Percentiles rank a stretch among this genome's conserved stretches.
Conservation (phyloP, 2,113 vertebrate genomes). For the Bucco capensis region DNA sequence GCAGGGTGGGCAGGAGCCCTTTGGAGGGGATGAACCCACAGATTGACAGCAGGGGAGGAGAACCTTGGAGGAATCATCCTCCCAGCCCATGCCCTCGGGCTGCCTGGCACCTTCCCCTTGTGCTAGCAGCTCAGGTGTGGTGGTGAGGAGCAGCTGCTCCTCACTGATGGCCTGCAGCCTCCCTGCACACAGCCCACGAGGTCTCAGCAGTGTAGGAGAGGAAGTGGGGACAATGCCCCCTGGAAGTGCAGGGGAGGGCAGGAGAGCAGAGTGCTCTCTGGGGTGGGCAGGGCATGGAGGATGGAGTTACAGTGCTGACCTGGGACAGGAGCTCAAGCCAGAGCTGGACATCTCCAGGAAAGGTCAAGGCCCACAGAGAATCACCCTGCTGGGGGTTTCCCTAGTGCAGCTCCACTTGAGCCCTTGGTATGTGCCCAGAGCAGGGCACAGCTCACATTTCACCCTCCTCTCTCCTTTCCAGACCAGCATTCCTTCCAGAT, state of each 20-base stretch:
- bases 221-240: background rate
- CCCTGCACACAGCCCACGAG: background rate
- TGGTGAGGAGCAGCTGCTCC: background rate
- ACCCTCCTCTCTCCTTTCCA: slow-evolving; percentile 40
- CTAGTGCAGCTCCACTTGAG: background rate
- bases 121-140: accelerated
- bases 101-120: background rate
- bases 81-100: accelerated
- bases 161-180: background rate
- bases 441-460: accelerated
- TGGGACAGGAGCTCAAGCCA: background rate
- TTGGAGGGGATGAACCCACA: background rate
- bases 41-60: background rate
- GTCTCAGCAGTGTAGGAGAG: background rate
- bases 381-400: background rate
- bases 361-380: background rate
- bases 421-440: background rate
- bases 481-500: slow-evolving; percentile 92
- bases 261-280: background rate
- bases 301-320: background rate
- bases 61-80: background rate
- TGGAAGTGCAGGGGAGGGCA: background rate
- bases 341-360: background rate
- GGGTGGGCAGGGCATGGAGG: background rate
- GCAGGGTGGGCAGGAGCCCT: background rate